phyloP scores from a whole-genome alignment of 2,888 invertebrate species.

The Chymomyza fuscimana region DNA sequence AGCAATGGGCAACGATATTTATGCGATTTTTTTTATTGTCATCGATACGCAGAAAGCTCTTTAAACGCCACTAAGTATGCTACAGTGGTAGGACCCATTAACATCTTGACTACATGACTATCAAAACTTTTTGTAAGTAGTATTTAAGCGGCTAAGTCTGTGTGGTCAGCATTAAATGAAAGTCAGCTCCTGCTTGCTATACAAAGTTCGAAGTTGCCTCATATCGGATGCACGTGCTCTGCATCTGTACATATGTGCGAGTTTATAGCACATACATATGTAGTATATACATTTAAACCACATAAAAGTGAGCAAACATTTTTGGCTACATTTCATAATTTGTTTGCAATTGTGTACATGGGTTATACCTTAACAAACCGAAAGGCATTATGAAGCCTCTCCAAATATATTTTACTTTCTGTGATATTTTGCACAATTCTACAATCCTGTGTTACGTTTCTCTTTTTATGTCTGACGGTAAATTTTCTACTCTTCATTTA shows the following conservation, averaged over 20 bases:
- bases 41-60: constrained; percentile 5
- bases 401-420: too few relatives aligned
- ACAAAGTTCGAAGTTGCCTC: background rate
- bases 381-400: too few relatives aligned
- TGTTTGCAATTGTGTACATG: background rate
- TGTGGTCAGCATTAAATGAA: background rate
- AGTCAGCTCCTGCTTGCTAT: too few relatives aligned
- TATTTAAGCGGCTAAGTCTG: background rate
- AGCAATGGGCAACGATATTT: constrained; percentile 49
- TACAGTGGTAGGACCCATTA: background rate
- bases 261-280: too few relatives aligned
- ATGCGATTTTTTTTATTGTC: constrained; percentile 42
- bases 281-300: background rate
- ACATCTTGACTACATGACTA: background rate
- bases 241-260: too few relatives aligned
- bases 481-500: too few relatives aligned
- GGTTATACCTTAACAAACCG: too few relatives aligned
- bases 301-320: background rate
- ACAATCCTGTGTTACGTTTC: too few relatives aligned
- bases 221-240: background rate
- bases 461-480: too few relatives aligned
- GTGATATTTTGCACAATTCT: too few relatives aligned
- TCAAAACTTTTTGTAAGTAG: background rate
- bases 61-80: background rate
- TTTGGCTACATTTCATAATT: background rate